Evolutionary conservation across 2,797 vertebrate species (phyloP), one percentile per base, ranked within the genome.

Genomic region (Halcyon leucocephala): DNA sequence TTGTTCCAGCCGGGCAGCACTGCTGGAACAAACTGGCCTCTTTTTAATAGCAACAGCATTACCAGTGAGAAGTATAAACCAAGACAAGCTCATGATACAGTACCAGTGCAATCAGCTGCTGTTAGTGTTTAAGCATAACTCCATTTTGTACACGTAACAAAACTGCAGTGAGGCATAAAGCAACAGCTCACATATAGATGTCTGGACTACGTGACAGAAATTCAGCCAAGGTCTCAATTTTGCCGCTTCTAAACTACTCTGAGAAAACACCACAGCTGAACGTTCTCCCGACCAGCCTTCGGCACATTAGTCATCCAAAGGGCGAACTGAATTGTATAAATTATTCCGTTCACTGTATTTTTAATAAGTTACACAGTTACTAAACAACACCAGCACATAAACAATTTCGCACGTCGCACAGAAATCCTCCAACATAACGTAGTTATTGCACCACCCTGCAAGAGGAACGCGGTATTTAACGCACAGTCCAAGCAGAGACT

Each of bases 181-280:
- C 69, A 18, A 13, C n/a, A 8, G 62, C 4, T 70, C 77, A 22
- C 11, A 0, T 8, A 31, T 1, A 10, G 13, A 2, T 13, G 1
- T 39, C 4, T 8, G 31, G 66, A 9, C 29, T 41, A 6, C 21
- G 2, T 0, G 8, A 26, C 1, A 33, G 3, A 2, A 39, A 83
- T 0, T 0, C 61, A 39, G 44, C 3, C 0, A 8, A 44, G 39
- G 10, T 41, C 48, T 42, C 35, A 0, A 1, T 33, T 3, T 0
- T 5, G 57, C 31, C 3, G 39, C 28, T 70, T 26, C 51, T 66
- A 0, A 91, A 21, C 14, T 12, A 7, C 19, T 42, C 33, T 0
- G 72, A 14, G 37, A 44, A 57, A 44, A 37, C 44, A 41, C 0
- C 42, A 18, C 61, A 25, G 7, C 61, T 0, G 76, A 66, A 55